phyloP scores from a whole-genome alignment of 2,888 invertebrate species.

The Trileptium ribeirensis region DNA sequence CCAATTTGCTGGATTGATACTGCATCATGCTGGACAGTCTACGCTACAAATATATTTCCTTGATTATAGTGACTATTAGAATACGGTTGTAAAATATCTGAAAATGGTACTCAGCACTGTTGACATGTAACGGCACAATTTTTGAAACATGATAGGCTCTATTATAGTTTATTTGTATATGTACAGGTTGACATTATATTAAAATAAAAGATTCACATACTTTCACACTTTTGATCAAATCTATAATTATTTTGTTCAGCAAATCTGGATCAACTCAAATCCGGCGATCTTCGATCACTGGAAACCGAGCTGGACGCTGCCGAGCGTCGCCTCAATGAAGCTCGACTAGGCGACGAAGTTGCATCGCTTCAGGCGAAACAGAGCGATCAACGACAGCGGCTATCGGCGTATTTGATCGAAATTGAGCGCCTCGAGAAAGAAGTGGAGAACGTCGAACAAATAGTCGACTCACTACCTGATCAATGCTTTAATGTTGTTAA shows the following conservation, averaged over 20 bases:
- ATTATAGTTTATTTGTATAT: too few species aligned
- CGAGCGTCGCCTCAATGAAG: constrained; percentile 43
- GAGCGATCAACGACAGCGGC: constrained; percentile 21
- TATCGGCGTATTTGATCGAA: constrained; percentile 13
- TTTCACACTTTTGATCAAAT: constrained; percentile 25
- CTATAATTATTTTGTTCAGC: constrained; percentile 38
- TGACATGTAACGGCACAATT: too few species aligned
- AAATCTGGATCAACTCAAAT: constrained; percentile 48
- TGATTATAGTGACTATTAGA: too few species aligned
- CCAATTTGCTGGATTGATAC: too few species aligned
- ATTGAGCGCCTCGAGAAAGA: constrained; percentile 50
- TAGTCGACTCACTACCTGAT: constrained; percentile 69
- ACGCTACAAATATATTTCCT: too few species aligned
- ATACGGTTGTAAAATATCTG: too few species aligned
- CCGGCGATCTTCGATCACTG: constrained; percentile 50
- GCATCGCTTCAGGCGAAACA: constrained; percentile 34
- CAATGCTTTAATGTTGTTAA: constrained; percentile 69
- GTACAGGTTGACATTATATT: too few species aligned
- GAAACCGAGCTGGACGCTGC: constrained; percentile 51
- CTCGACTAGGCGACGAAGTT: constrained; percentile 42
- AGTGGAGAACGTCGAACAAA: constrained; percentile 73
- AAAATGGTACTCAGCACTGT: too few species aligned
- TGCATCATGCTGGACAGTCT: too few species aligned
- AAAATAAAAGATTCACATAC: background rate
- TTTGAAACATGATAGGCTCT: too few species aligned